Base-by-base conservation (phyloP, 2,797 vertebrate species). In the Sciurus carolinensis region DNA sequence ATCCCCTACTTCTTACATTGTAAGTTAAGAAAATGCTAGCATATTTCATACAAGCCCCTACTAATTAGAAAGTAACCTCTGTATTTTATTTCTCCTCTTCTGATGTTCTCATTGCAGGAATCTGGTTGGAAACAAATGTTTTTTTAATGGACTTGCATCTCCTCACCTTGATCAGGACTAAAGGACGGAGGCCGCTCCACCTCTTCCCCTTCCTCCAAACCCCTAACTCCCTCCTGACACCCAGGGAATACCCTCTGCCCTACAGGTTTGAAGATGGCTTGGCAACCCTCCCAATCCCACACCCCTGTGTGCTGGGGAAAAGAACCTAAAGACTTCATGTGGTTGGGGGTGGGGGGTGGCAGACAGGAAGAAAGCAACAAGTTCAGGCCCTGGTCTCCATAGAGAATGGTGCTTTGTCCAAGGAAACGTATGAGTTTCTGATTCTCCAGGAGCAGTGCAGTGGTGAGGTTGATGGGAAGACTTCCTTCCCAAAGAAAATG, bases 101-200 rank as follows among this genome's bases (percentile, higher is more conserved):
- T 75, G 82, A 77, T 97, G 66, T 97, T 97, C 86, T 97, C 92
- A 72, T 96, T 22, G 0, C 98, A 98, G 98, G 98, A 98, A 79
- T 96, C 95, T 97, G 95, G 92, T 97, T 96, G 96, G 98, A 97
- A 98, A 97, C 97, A 97, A 97, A 95, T 97, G 97, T 97, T 98
- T 98, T 98, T 98, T 98, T 98, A 98, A 98, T 94, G 98, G 98
- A 99, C 98, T 98, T 89, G 28, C 97, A 98, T 98, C 98, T 98
- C 98, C 98, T 98, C 98, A 98, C 98, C 98, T 98, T 97, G 94
- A 98, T 98, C 98, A 98, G 98, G 98, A 98, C 98, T 97, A 96
- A 97, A 97, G 98, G 95, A 97, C 97, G 76, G 97, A 98, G 98
- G 98, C 98, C 47, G 73, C 97, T 98, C 98, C 79, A 28, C 97